phyloP scores from a whole-genome alignment of 2,888 invertebrate species.

The Cephonodes hylas region DNA sequence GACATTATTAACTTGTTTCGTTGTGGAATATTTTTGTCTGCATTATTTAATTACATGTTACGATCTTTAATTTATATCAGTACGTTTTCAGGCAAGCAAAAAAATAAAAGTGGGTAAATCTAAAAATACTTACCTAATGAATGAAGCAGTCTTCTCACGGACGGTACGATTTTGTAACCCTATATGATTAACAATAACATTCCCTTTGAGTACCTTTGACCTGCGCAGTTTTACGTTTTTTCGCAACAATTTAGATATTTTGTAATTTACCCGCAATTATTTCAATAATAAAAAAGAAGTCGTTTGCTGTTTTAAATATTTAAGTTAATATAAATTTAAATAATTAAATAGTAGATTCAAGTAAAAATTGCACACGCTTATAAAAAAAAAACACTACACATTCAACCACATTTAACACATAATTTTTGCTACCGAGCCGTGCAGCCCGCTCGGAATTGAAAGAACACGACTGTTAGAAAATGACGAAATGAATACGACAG shows the following conservation, averaged over 20 bases:
- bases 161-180: conserved; percentile 24
- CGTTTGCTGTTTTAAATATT: not conserved
- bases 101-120: not conserved
- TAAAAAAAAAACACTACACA: not conserved
- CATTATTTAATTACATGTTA: not conserved
- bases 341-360: not conserved
- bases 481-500: conserved; percentile 1
- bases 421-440: not conserved
- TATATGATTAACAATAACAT: conserved; percentile 26
- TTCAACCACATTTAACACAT: not conserved
- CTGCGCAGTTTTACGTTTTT: not conserved
- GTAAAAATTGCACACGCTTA: not conserved
- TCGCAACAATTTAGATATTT: not conserved
- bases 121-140: conserved; percentile 26
- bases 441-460: not conserved
- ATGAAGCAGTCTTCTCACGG: conserved; percentile 23
- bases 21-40: not conserved
- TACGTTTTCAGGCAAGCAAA: not conserved
- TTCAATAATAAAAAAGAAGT: not conserved
- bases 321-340: not conserved
- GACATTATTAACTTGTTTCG: too few species aligned
- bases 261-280: not conserved
- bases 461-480: not conserved
- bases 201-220: conserved; percentile 21
- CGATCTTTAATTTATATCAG: not conserved